Evolutionary conservation across 2,797 vertebrate genomes (phyloP).

Genomic region (Falco berigora): DNA sequence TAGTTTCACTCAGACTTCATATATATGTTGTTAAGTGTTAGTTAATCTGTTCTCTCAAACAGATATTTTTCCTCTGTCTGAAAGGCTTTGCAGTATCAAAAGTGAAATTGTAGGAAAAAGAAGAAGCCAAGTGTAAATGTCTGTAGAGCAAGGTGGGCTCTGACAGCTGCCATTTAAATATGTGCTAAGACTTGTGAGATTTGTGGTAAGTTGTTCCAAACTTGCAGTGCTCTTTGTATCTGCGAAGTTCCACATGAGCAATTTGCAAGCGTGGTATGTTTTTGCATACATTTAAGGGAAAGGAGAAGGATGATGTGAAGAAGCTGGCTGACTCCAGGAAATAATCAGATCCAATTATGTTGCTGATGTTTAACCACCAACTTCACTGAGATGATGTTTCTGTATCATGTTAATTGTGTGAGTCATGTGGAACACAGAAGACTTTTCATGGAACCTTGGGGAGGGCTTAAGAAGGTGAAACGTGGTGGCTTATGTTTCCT

Average conservation of each 20-base stretch:
- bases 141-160: conserved; percentile 6
- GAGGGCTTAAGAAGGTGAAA: neutral
- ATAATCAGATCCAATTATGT: neutral
- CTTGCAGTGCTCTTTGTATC: neutral
- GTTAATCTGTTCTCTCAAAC: neutral
- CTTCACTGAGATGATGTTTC: neutral
- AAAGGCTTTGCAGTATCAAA: neutral
- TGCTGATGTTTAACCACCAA: neutral
- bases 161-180: neutral
- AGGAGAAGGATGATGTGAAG: neutral
- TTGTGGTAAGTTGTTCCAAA: neutral
- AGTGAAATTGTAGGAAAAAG: neutral
- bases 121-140: neutral
- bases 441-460: neutral
- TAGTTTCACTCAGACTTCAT: neutral
- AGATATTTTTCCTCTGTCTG: neutral
- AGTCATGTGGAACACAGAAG: neutral
- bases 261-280: neutral
- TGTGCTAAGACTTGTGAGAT: neutral
- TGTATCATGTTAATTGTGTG: neutral
- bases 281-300: neutral
- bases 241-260: neutral
- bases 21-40: neutral
- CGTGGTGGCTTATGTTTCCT: neutral
- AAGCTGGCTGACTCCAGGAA: neutral